phyloP scores from a whole-genome alignment of 2,888 invertebrate genomes.

The Buathra laborator region DNA sequence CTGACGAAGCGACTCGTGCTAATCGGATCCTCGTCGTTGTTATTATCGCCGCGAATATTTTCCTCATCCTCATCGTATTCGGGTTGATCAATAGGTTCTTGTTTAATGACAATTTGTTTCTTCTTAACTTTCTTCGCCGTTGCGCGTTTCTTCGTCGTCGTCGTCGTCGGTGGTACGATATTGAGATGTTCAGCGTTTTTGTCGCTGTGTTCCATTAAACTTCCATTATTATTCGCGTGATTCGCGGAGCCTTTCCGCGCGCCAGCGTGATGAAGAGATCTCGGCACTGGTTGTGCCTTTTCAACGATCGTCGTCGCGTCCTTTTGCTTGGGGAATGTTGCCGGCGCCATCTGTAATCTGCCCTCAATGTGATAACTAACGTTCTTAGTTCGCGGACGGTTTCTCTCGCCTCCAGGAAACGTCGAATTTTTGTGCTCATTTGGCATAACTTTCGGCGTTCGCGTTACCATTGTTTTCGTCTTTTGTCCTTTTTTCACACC shows the following conservation, averaged over 20 bases:
- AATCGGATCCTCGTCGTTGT: slow-evolving; percentile 71
- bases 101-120: slow-evolving; percentile 74
- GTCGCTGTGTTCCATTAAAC: slow-evolving; percentile 70
- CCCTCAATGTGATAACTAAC: slow-evolving; percentile 88
- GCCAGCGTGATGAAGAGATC: slow-evolving; percentile 68
- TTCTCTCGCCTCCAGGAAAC: slow-evolving; percentile 85
- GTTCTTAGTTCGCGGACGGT: slow-evolving; percentile 88
- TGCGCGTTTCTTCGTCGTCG: slow-evolving; percentile 6
- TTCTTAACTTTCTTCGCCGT: slow-evolving; percentile 70
- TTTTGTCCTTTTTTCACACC: slow-evolving; percentile 87
- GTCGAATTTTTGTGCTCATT: slow-evolving; percentile 83
- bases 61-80: slow-evolving; percentile 63
- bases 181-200: slow-evolving; percentile 65
- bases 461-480: slow-evolving; percentile 87
- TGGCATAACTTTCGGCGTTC: slow-evolving; percentile 85
- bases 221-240: slow-evolving; percentile 81
- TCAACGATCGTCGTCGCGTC: slow-evolving; percentile 62
- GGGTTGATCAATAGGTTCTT: slow-evolving; percentile 74
- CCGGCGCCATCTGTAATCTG: slow-evolving; percentile 86
- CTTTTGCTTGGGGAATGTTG: slow-evolving; percentile 86
- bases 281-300: neutral
- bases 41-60: slow-evolving; percentile 68
- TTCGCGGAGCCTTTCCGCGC: slow-evolving; percentile 70
- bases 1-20: slow-evolving; percentile 38
- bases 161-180: neutral